phyloP scores from a whole-genome alignment of 2,888 invertebrate species.

The Drosophila subquinaria region DNA sequence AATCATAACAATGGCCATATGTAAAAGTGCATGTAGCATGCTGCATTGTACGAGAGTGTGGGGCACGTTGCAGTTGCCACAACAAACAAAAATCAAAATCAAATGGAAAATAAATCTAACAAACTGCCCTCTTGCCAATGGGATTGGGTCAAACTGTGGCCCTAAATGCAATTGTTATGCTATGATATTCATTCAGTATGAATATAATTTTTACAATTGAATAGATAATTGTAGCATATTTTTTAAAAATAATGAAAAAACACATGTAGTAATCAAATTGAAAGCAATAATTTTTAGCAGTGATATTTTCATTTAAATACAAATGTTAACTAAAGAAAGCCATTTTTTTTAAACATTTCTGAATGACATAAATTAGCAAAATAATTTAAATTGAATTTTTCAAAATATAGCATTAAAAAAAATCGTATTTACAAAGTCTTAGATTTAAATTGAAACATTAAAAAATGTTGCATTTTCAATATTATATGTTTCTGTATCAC shows the following conservation, averaged over 20 bases:
- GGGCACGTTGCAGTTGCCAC: conserved; percentile 52
- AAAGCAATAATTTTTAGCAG: too few species aligned
- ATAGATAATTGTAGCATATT: not conserved
- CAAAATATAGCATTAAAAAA: too few species aligned
- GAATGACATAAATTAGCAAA: too few species aligned
- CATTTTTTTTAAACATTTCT: too few species aligned
- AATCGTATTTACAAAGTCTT: too few species aligned
- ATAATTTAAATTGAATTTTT: too few species aligned
- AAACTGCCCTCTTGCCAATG: conserved; percentile 26
- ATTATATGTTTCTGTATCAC: not conserved
- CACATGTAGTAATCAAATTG: too few species aligned
- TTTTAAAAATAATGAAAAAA: too few species aligned
- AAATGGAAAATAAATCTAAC: conserved; percentile 71
- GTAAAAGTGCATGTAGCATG: conserved; percentile 61
- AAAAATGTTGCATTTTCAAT: not conserved
- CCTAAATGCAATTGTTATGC: not conserved
- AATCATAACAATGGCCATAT: conserved; percentile 80
- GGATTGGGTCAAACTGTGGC: conserved; percentile 5
- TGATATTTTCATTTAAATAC: too few species aligned
- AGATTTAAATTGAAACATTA: too few species aligned
- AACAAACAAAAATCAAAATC: conserved; percentile 72
- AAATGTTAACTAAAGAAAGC: too few species aligned
- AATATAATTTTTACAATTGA: not conserved
- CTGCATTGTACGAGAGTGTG: conserved; percentile 36
- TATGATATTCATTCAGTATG: not conserved